Evolutionary conservation across 2,888 invertebrate genomes (phyloP), one percentile per base, ranked within the genome.

Genomic region (Notocelia uddmanniana): DNA sequence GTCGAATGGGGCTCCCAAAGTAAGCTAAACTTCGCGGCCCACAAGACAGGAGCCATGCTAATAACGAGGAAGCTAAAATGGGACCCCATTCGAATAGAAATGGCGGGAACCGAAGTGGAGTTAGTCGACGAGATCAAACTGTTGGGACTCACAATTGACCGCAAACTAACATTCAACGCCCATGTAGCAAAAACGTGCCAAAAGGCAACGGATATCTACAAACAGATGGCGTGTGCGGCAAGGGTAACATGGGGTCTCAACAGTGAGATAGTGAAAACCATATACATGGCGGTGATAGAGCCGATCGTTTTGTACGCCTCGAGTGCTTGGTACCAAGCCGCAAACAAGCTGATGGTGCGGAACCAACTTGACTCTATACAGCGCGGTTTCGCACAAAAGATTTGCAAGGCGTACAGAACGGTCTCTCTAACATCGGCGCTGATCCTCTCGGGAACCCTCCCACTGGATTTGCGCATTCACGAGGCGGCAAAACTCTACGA

Each of bases 151-250:
- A 57, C 57, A 9, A 57, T 57, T 11, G 57, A 57, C 57, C 57
- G n/a, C 31, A 57, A 57, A 57, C 31, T 57, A 3, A 57, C 26
- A 26, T 26, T 26, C 26, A 26, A 26, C 26, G 5, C 26, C 26
- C 26, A 26, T 26, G 26, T 26, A n/a, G n/a, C n/a, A 2, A 31
- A 57, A 15, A 34, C 18, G n/a, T 57, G 57, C 31, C 15, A 23
- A 18, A 57, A 31, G 57, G 57, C 31, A 18, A 31, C 18, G n/a
- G 18, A 31, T 18, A 57, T 57, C 31, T 57, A 57, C n/a, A 57
- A n/a, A 10, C 26, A 57, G 10, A 9, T 57, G 57, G 26, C 57
- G n/a, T 18, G 57, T 8, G 34, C 57, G 13, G 57, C 57, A 11
- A 57, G 31, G 18, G 57, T 57, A 15, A n/a, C 15, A 5, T 57